These are phyloP conservation scores for Porites australiensis DNA, from an alignment of 64 coral and sea anemone genomes.

Conservation along the genomic window DNA sequence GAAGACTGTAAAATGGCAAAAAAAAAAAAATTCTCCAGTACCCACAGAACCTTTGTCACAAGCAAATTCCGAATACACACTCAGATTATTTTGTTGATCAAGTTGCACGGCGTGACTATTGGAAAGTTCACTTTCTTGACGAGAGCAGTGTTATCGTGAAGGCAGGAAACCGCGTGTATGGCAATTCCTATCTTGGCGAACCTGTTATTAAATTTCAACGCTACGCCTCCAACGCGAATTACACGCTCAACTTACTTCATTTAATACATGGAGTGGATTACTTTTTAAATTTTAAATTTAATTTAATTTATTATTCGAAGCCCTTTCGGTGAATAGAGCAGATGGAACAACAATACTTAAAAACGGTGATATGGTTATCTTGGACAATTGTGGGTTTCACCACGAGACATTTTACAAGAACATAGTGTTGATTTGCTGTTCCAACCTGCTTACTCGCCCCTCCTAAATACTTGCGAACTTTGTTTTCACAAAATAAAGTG, in stretches of 20 bases:
- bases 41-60: conserved; percentile 6
- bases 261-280: not conserved
- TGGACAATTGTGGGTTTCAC: not conserved
- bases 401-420: not conserved
- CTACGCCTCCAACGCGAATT: not conserved
- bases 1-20: conserved; percentile 10
- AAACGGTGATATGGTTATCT: not conserved
- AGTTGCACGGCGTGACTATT: not conserved
- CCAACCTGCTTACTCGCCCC: conserved; percentile 34
- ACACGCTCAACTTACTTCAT: conserved; percentile 4
- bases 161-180: not conserved
- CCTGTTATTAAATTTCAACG: not conserved
- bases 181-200: conserved; percentile 7
- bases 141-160: conserved; percentile 24
- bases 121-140: not conserved
- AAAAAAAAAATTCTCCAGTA: conserved; percentile 27
- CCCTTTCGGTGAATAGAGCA: not conserved
- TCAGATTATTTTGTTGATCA: conserved; percentile 18
- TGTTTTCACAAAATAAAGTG: conserved; percentile 52
- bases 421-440: not conserved
- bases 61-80: not conserved
- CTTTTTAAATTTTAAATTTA: too few relatives aligned
- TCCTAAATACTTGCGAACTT: conserved; percentile 37
- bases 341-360: not conserved
- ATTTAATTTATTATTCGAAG: not conserved